Base-by-base conservation (phyloP, 23 tunicate genomes). In the Diplosoma virens region DNA sequence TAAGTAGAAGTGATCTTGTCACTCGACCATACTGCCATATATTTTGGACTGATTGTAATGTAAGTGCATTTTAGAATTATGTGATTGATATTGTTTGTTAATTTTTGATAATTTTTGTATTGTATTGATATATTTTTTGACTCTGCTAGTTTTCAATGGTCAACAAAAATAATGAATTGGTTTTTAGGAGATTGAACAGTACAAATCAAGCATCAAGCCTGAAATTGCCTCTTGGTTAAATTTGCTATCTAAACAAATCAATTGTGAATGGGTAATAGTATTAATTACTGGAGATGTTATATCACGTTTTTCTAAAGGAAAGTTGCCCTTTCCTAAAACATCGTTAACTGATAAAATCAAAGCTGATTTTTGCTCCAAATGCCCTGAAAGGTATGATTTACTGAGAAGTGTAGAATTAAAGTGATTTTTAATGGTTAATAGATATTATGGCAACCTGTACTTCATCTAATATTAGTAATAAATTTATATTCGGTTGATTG, bases 11-110 rank as follows among this genome's bases (percentile, higher is more conserved):
- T 22, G 97, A 92, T 68, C 79, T 92, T 2, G 85, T 92, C 11
- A 92, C 97, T 27, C 66, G 85, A 28, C 97, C 97, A 7, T 92
- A 92, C 63, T 85, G 81, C 33, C 97, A 92, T 76, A 69, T 92
- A 6, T 92, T 92, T 41, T 92, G 92, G 92, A 82, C 84, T 18
- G 97, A 92, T 50, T 92, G 97, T 59, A 92, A 45, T 75, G 97
- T 92, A 68, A 81, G 97, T 75, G 22, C n/a, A n/a, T n/a, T n/a
- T n/a, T n/a, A n/a, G n/a, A n/a, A n/a, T n/a, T n/a, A n/a, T n/a
- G 7, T 58, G 28, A 25, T 31, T 46, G 25, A 33, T 76, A 86
- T 82, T 67, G 25, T 23, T 78, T 9, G n/a, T n/a, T n/a, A n/a
- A n/a, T n/a, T n/a, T n/a, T n/a, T n/a, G n/a, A n/a, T n/a, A n/a